phyloP scores from a whole-genome alignment of 1,140 invertebrate species.

The Amyelois transitella region DNA sequence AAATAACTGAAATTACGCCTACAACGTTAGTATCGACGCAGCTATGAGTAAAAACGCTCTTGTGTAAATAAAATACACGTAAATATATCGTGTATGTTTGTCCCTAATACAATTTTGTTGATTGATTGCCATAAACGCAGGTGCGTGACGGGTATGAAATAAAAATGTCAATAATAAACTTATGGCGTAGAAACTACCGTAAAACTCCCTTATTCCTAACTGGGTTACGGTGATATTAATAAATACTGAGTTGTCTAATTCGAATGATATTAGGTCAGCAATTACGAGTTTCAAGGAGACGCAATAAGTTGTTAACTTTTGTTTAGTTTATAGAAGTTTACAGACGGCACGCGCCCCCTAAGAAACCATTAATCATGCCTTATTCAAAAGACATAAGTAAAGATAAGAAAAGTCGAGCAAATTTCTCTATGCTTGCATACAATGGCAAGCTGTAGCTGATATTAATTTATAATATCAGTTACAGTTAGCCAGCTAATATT shows the following conservation, averaged over 20 bases:
- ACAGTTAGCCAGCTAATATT: no score
- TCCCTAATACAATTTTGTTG: neutral
- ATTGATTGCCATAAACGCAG: neutral
- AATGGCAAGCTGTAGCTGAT: no score
- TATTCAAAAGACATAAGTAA: neutral
- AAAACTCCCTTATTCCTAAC: slow-evolving; percentile 15
- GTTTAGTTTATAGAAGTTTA: neutral
- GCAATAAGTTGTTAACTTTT: neutral
- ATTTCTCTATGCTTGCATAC: no score
- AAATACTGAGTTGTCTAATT: slow-evolving; percentile 9
- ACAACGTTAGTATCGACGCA: no score
- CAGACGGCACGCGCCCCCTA: neutral
- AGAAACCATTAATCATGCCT: neutral
- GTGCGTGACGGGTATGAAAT: slow-evolving; percentile 24
- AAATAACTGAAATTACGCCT: neutral
- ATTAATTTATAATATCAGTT: no score
- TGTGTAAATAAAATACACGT: neutral
- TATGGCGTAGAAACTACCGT: slow-evolving; percentile 15
- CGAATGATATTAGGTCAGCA: neutral
- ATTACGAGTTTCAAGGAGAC: neutral
- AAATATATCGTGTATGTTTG: slow-evolving; percentile 16
- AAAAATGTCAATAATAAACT: slow-evolving; percentile 18
- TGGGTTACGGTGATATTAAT: slow-evolving; percentile 15
- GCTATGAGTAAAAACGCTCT: no score
- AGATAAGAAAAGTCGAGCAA: neutral